These are phyloP conservation scores for Drosophila paranaensis DNA, from an alignment of 2,888 invertebrate genomes.

Conservation along the genomic window DNA sequence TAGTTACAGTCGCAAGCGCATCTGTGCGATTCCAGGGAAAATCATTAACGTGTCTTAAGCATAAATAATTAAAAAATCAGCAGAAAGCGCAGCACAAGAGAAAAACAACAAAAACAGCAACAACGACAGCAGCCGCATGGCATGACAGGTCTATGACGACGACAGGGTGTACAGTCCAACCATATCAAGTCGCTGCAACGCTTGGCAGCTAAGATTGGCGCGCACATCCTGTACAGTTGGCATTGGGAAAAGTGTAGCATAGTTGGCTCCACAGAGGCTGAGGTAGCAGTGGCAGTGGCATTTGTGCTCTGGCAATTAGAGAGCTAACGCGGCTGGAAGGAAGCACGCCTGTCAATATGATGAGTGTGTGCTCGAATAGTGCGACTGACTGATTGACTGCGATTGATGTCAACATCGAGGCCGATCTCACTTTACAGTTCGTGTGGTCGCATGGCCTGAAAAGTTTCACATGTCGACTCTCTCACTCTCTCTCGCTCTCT, in stretches of 20 bases:
- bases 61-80: conserved; percentile 74
- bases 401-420: conserved; percentile 29
- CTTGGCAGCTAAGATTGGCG: conserved; percentile 26
- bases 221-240: conserved; percentile 58
- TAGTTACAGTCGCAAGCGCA: conserved; percentile 4
- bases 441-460: conserved; percentile 59
- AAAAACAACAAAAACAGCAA: conserved; percentile 14
- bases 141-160: conserved; percentile 30
- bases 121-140: conserved; percentile 21
- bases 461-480: conserved; percentile 42
- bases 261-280: not conserved
- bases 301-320: conserved; percentile 40
- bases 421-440: conserved; percentile 61
- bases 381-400: conserved; percentile 31
- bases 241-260: conserved; percentile 44
- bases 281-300: not conserved
- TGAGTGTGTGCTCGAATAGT: conserved; percentile 37
- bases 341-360: conserved; percentile 69
- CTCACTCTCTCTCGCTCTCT: conserved; percentile 14
- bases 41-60: conserved; percentile 77
- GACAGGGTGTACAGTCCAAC: conserved; percentile 22
- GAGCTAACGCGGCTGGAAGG: conserved; percentile 43
- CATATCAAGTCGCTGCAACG: not conserved
- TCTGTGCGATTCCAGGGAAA: conserved; percentile 63
- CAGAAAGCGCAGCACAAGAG: conserved; percentile 38